Evolutionary conservation across 2,888 invertebrate genomes (phyloP).

Genomic region (Schizaphis graminum): DNA sequence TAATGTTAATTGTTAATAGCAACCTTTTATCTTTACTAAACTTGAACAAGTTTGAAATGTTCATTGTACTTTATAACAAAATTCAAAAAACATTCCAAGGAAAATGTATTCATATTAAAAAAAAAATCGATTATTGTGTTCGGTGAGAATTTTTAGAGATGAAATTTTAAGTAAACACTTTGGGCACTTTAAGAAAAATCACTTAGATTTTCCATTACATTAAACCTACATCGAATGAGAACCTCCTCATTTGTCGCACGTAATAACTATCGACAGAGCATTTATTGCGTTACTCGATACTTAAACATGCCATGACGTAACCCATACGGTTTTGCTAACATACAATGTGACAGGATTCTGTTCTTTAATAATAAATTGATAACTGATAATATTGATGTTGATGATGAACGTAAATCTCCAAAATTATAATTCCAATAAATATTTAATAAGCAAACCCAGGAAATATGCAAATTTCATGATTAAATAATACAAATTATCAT

Average conservation of each 20-base stretch:
- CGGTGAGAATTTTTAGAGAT: not conserved
- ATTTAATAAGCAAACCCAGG: not conserved
- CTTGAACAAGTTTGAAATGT: not conserved
- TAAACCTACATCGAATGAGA: not conserved
- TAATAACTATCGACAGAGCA: not conserved
- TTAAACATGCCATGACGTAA: not conserved
- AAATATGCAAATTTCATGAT: not conserved
- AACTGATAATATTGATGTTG: not conserved
- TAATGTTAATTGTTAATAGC: not conserved
- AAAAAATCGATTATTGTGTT: not conserved
- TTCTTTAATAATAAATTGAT: not conserved
- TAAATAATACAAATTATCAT: not conserved
- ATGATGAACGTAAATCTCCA: not conserved
- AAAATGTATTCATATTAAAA: not conserved
- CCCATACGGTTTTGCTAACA: not conserved
- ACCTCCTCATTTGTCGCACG: not conserved
- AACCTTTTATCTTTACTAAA: not conserved
- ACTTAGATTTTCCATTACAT: conserved; percentile 13
- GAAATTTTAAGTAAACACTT: not conserved
- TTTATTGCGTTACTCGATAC: conserved; percentile 1
- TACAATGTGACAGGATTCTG: not conserved
- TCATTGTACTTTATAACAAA: not conserved
- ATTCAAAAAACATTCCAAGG: not conserved
- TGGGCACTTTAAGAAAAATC: not conserved
- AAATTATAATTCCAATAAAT: not conserved